Base-by-base conservation (phyloP, 2,113 vertebrate species). In the Phasianus colchicus region DNA sequence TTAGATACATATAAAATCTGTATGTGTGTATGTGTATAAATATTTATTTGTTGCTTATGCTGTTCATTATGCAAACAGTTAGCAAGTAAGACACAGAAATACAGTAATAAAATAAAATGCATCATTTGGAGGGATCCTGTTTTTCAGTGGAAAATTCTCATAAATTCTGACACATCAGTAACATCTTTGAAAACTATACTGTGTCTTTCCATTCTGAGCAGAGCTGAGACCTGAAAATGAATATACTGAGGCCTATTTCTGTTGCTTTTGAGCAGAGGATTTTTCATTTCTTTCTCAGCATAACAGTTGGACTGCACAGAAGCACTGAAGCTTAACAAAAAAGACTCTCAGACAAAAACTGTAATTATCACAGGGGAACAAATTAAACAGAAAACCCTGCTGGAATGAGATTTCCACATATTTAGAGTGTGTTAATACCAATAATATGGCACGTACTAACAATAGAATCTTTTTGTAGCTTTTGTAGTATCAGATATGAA, bases 361-460 rank as follows among this genome's bases (percentile, higher is more conserved):
- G 83, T 96, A 96, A 97, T 97, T 97, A 97, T 97, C 95, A 92
- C 95, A 94, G 94, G 92, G 83, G 93, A 97, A 95, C 90, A 96
- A 97, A 95, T 97, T 96, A 96, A 96, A 96, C 90, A 96, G 78
- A 95, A 96, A 97, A 93, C 89, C 78, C 87, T 1, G 0, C 86
- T 96, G 89, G 88, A 96, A 94, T 89, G 85, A 92, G 92, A 92
- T 87, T 96, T 96, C 81, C 86, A 95, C 93, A 94, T 96, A 95
- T 91, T 95, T 95, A 94, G 82, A 94, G 75, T 92, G 89, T 89
- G 92, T 91, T 94, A 86, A 95, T 94, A 96, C 90, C 74, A 96
- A 95, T 96, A 95, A 92, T 97, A 91, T 83, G 92, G 79, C 80
- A 93, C 75, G 65, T 83, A 67, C 55, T 92, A 93, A 96, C 77